These are phyloP conservation scores for Eucriotettix oculatus DNA, from an alignment of 2,888 invertebrate species.

Conservation along the genomic window DNA sequence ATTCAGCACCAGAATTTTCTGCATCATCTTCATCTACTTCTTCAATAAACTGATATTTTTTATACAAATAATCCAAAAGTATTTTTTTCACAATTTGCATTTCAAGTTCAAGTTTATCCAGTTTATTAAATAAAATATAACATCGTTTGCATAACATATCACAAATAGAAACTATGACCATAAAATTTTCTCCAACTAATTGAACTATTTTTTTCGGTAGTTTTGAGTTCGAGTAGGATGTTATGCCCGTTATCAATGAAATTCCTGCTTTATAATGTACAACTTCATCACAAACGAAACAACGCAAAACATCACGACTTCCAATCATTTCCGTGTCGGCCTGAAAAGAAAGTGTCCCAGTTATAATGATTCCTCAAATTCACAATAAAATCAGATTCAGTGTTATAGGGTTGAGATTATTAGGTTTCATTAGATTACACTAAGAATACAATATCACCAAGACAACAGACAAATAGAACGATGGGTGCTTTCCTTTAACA, in stretches of 20 bases:
- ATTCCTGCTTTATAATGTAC: conserved; percentile 1
- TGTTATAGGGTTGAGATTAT: no score
- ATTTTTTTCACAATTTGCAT: conserved; percentile 5
- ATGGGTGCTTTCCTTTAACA: no score
- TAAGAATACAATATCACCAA: no score
- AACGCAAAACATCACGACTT: not conserved
- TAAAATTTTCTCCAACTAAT: conserved; percentile 11
- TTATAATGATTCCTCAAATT: no score
- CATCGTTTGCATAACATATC: conserved; percentile 13
- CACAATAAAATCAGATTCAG: no score
- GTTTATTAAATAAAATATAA: conserved; percentile 8
- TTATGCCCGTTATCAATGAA: conserved; percentile 4
- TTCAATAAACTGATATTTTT: conserved; percentile 11
- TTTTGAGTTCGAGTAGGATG: conserved; percentile 8
- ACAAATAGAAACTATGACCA: conserved; percentile 9
- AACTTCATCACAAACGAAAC: conserved; percentile 10
- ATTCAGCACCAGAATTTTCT: no score
- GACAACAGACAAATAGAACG: no score
- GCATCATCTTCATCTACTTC: not conserved
- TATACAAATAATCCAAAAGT: conserved; percentile 7
- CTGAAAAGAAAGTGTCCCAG: no score
- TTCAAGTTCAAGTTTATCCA: conserved; percentile 13
- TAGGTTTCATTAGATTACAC: no score
- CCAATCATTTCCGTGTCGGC: no score
- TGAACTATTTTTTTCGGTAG: conserved; percentile 11